Evolutionary conservation across 1,140 invertebrate species (phyloP).

Genomic region (Drosophila bipectinata): DNA sequence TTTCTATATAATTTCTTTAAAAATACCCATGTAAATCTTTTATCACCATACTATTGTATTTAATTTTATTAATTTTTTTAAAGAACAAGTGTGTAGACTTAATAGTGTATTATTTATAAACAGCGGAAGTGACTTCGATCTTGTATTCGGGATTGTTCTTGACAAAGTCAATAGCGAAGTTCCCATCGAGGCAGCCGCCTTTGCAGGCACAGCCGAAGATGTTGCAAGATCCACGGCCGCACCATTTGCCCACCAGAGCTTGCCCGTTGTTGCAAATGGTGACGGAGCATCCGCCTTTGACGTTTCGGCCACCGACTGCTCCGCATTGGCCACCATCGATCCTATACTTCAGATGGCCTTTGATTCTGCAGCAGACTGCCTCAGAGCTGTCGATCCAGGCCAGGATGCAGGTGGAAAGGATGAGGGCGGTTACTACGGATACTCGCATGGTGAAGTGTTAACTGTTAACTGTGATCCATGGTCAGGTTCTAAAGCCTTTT

Average conservation of each 20-base stretch:
- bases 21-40: no score
- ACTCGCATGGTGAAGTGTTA: neutral
- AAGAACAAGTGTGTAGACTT: no score
- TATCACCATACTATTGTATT: no score
- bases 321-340: constrained; percentile 2
- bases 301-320: constrained; percentile 2
- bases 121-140: neutral
- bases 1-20: no score
- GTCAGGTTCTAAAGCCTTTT: no score
- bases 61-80: no score
- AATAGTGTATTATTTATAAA: no score
- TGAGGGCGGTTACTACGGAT: neutral
- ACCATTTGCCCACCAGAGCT: constrained; percentile 14
- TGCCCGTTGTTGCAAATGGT: constrained; percentile 24
- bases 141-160: neutral
- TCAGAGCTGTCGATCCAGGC: neutral
- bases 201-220: constrained; percentile 9
- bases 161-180: constrained; percentile 3
- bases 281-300: neutral
- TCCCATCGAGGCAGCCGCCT: constrained; percentile 8
- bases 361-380: constrained; percentile 6
- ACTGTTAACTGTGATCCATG: neutral
- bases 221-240: constrained; percentile 17
- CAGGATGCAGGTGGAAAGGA: neutral
- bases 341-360: neutral